Evolutionary conservation across 2,113 vertebrate genomes (phyloP), one percentile per base, ranked within the genome.

Genomic region (Heloderma charlesbogerti): DNA sequence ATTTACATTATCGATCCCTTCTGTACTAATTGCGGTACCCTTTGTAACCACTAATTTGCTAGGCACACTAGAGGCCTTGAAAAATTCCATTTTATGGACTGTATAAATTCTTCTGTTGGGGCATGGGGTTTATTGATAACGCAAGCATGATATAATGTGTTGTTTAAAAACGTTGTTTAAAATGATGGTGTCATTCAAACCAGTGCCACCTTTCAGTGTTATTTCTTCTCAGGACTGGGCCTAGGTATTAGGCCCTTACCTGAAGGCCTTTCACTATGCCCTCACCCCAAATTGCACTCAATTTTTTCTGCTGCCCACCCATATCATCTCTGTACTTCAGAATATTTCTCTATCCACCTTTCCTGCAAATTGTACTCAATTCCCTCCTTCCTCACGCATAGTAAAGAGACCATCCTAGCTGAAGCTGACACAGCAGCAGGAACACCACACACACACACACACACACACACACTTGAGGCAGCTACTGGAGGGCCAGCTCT

Each of bases 151-250:
- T 13, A 69, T 51, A 92, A 71, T 69, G 88, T 67, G 90, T 83
- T 83, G 81, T 63, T 89, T 89, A 48, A 91, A 91, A 88, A 74
- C 78, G 89, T 60, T 45, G 89, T 71, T 83, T 87, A 93, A 90
- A 92, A 89, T 90, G 88, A 92, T 72, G 60, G 63, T 94, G 54
- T 67, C 88, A 91, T 75, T 91, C 63, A 93, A 78, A 63, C 80
- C 85, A 89, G 2, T 27, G 83, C 60, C 27, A 79, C 82, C 45
- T 66, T 63, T 88, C 6, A 37, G 13, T 48, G 13, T 86, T 34
- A 86, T 12, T 1, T 37, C n/a, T 74, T 74, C 45, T 86, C 31
- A 37, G 34, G 48, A 34, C 3, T 15, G 22, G 9, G 31, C 31
- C 9, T 37, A n/a, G 18, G 20, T 4, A 51, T 43, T 48, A 31